Conservation (phyloP, 2,888 invertebrate species). For the Tethea ocularis region DNA sequence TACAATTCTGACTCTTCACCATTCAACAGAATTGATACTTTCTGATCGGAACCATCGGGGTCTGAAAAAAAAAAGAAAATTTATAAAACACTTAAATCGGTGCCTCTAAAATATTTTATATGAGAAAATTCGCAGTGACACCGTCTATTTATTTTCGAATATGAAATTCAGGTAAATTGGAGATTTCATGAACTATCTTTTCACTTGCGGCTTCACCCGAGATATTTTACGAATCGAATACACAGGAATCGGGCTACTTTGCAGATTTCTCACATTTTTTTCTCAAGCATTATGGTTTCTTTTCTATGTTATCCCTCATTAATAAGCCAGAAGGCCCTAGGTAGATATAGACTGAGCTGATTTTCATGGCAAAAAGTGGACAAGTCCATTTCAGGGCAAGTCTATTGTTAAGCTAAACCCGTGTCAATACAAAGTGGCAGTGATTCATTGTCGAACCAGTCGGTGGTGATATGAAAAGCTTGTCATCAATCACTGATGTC, state of each 20-base stretch:
- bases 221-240: no score
- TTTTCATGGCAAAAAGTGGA: neutral
- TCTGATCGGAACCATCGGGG: constrained; percentile 89
- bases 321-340: no score
- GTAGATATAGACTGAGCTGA: neutral
- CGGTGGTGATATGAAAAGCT: neutral
- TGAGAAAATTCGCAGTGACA: neutral
- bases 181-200: no score
- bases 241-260: no score
- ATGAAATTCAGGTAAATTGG: neutral
- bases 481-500: constrained; percentile 32
- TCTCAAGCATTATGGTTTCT: no score
- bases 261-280: no score
- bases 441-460: constrained; percentile 2
- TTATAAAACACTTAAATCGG: neutral
- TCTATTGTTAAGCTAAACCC: neutral
- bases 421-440: neutral
- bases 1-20: constrained; percentile 96
- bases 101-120: neutral
- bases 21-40: constrained; percentile 96
- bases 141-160: constrained; percentile 3
- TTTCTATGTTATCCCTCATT: no score
- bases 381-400: neutral
- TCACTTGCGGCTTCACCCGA: no score
- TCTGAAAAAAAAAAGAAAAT: constrained; percentile 81